A percentile compares a stretch with the other conserved stretches of the same genome.
These are phyloP conservation scores for Gallinago jamesoni DNA, from an alignment of 2,113 vertebrate genomes.

Conservation along the genomic window DNA sequence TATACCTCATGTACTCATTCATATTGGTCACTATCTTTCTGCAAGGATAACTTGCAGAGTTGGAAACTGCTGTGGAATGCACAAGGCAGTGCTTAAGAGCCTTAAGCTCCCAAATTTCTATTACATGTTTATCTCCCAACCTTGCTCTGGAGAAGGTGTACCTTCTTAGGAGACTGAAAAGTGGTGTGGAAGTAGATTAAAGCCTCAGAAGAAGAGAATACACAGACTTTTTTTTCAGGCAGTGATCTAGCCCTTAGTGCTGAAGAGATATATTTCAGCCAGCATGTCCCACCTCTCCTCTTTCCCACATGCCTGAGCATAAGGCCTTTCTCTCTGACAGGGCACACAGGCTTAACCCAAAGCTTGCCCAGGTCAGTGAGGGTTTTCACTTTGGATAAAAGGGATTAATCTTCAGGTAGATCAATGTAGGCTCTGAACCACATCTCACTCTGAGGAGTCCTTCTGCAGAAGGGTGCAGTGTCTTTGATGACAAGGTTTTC, in stretches of 20 bases:
- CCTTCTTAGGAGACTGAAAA: not conserved
- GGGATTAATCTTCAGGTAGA: not conserved
- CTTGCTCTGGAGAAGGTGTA: rapidly evolving
- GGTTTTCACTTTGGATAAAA: not conserved
- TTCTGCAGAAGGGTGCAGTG: not conserved
- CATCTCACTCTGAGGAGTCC: not conserved
- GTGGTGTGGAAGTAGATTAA: not conserved
- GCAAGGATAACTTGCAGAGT: too few relatives aligned
- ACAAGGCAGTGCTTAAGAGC: rapidly evolving
- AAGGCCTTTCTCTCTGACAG: not conserved
- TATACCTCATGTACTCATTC: not conserved
- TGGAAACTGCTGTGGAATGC: rapidly evolving
- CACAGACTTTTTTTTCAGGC: not conserved
- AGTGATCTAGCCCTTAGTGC: too few relatives aligned
- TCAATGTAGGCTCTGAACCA: not conserved
- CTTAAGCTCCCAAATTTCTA: not conserved
- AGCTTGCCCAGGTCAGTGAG: not conserved
- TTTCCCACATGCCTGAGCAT: not conserved
- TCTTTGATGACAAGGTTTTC: not conserved
- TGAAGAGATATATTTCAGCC: not conserved
- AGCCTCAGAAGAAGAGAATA: not conserved
- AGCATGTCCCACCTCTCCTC: not conserved
- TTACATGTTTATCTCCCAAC: rapidly evolving
- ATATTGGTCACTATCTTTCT: not conserved
- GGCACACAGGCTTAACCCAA: rapidly evolving